These are phyloP conservation scores for Heteromyza rotundicornis DNA, from an alignment of 2,888 invertebrate genomes.

Conservation along the genomic window DNA sequence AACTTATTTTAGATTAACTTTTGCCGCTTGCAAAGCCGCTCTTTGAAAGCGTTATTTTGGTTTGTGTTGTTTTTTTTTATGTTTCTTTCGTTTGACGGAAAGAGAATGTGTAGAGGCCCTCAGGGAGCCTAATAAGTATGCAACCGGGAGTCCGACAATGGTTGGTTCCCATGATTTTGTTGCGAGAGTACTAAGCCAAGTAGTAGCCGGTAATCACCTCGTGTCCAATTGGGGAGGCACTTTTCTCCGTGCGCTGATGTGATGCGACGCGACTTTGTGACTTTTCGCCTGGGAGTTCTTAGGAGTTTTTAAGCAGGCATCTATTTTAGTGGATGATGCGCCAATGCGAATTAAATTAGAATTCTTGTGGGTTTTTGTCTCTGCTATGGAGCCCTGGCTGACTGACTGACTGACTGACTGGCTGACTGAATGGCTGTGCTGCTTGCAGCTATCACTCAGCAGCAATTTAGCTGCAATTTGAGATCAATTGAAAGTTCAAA, in stretches of 20 bases:
- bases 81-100: background rate
- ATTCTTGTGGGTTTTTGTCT: background rate
- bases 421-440: too few species aligned
- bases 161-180: background rate
- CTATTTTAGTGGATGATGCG: too few species aligned
- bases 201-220: background rate
- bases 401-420: too few species aligned
- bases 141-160: background rate
- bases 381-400: background rate
- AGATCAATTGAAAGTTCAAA: constrained; percentile 23
- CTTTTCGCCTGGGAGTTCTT: constrained; percentile 1
- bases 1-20: background rate
- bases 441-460: background rate
- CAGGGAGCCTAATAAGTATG: background rate
- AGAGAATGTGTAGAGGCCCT: constrained; percentile 2
- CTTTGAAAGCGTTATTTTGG: too few species aligned
- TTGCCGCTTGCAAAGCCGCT: too few species aligned
- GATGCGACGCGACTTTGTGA: background rate
- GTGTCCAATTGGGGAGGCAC: too few species aligned
- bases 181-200: background rate
- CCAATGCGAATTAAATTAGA: background rate
- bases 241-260: too few species aligned
- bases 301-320: background rate
- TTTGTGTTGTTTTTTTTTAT: constrained; percentile 1
- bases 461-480: constrained; percentile 16